Conservation (phyloP, 2,888 invertebrate genomes). For the Tenthredo livida region DNA sequence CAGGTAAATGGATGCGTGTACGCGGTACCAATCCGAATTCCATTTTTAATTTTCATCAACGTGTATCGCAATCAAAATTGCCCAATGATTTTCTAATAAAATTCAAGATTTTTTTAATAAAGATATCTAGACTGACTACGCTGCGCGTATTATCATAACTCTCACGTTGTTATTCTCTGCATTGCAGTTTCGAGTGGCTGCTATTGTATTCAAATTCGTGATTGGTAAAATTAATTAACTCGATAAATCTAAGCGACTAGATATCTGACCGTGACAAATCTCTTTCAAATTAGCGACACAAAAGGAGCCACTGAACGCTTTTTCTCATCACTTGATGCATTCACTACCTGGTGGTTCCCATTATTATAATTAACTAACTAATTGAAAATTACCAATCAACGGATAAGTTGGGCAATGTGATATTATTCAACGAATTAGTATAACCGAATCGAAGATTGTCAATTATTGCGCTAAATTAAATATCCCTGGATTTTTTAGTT, state of each 20-base stretch:
- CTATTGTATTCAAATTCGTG: constrained; percentile 29
- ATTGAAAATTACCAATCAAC: background rate
- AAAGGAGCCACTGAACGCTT: background rate
- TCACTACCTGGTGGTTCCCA: background rate
- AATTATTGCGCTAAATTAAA: no score
- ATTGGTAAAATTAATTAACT: constrained; percentile 17
- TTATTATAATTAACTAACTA: no score
- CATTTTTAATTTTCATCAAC: background rate
- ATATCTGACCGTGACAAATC: background rate
- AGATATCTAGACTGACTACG: background rate
- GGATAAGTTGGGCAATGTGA: background rate
- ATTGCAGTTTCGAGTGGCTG: background rate
- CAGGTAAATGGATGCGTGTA: background rate
- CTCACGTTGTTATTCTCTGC: background rate
- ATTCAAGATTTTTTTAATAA: background rate
- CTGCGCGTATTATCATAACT: background rate
- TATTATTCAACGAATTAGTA: background rate
- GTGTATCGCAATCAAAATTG: background rate
- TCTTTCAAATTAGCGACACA: background rate
- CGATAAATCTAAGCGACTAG: constrained; percentile 26
- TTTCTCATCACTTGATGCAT: background rate
- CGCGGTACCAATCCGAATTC: background rate
- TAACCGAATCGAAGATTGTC: no score
- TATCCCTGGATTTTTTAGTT: background rate
- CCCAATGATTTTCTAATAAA: background rate